Conservation (phyloP, 2,797 vertebrate genomes). For the Hozukius guyotensis region DNA sequence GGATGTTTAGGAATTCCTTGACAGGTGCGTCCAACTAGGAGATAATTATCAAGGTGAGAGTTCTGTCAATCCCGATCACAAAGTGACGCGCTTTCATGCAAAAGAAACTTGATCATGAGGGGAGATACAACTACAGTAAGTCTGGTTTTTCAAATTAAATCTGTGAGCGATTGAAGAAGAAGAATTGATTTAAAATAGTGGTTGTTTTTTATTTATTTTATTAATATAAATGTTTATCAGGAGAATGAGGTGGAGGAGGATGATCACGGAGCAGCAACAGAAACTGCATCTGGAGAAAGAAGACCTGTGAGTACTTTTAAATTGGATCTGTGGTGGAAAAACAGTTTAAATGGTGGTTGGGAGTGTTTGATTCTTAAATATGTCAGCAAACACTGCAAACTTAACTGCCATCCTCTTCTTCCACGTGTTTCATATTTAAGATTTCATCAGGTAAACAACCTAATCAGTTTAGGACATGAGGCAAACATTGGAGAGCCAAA, state of each 20-base stretch:
- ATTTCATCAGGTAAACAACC: not conserved
- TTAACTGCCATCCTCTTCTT: not conserved
- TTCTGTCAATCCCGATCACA: rapidly evolving
- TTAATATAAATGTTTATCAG: not conserved
- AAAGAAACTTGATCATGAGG: constrained; percentile 23
- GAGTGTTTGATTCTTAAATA: not conserved
- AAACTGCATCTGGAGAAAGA: constrained; percentile 13
- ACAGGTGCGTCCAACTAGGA: constrained; percentile 26
- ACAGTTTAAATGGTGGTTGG: rapidly evolving
- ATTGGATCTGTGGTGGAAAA: not conserved
- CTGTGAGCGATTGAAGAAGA: too few relatives aligned
- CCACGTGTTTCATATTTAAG: not conserved
- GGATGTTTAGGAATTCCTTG: not conserved
- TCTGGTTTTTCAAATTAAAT: not conserved
- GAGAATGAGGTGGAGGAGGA: constrained; percentile 1
- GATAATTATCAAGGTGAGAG: not conserved
- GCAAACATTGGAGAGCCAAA: not conserved
- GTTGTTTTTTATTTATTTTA: not conserved
- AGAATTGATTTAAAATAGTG: not conserved
- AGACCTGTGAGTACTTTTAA: constrained; percentile 55
- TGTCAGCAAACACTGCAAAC: not conserved
- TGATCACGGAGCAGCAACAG: not conserved
- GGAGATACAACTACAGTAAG: constrained; percentile 33
- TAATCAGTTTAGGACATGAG: not conserved
- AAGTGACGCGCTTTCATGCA: not conserved